A percentile compares a stretch with the other conserved stretches of the same genome.
Evolutionary conservation across 1,140 invertebrate species (phyloP).

Genomic region (Drosophila lacteicornis): DNA sequence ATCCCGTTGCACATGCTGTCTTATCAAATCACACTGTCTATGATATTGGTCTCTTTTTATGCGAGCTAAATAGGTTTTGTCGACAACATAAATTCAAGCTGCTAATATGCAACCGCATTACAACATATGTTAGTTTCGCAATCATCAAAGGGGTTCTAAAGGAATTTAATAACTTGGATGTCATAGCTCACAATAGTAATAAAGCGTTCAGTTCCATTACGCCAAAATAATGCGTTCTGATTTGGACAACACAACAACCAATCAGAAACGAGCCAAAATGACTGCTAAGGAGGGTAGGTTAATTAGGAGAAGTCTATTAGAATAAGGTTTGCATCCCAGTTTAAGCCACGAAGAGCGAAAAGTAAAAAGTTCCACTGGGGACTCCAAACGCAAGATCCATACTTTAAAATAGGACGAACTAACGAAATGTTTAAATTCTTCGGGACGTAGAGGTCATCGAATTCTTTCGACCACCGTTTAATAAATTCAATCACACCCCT

Average conservation of each 20-base stretch:
- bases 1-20: background rate
- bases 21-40: background rate
- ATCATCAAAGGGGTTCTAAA: background rate
- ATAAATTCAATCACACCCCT: too few relatives aligned
- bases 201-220: background rate
- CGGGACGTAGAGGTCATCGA: too few relatives aligned
- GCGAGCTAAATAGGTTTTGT: background rate
- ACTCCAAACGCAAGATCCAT: too few relatives aligned
- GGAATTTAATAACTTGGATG: background rate
- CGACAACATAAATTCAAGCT: background rate
- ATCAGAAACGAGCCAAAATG: too few relatives aligned
- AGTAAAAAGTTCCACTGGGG: too few relatives aligned
- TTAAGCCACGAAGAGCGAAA: too few relatives aligned
- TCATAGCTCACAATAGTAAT: background rate
- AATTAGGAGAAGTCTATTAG: background rate
- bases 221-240: conserved; percentile 1
- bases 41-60: background rate
- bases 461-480: too few relatives aligned
- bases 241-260: background rate
- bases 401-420: too few relatives aligned
- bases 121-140: background rate
- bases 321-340: too few relatives aligned
- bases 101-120: conserved; percentile 2
- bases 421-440: too few relatives aligned
- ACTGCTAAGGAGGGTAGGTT: too few relatives aligned